Evolutionary conservation across 1,140 invertebrate species (phyloP), one percentile per base, ranked within the genome.

Genomic region (Geopemphigus sp.): DNA sequence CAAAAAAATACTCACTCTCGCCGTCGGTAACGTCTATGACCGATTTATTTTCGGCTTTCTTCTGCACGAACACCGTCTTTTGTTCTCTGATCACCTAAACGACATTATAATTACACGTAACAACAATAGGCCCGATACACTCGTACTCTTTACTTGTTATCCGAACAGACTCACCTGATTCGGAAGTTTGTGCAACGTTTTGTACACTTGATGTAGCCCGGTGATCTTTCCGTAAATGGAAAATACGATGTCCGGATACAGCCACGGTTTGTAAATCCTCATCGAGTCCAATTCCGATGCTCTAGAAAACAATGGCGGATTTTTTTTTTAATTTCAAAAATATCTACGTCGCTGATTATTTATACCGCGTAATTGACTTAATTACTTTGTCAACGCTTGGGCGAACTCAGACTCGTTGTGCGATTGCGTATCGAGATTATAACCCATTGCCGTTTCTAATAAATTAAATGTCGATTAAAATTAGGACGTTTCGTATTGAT

Each of bases 361-460:
- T 32, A 32, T 68, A 6, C 32, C 32, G 8, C 1, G n/a, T 66
- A 1, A 22, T 4, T n/a, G n/a, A 66, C 22, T 68, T 19, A n/a
- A 56, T 17, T 80, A 83, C 83, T 81, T 83, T 47, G 72, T 80
- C 63, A 83, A 78, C 1, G 82, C 83, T 59, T 73, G 32, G 17
- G 82, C 81, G 54, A 83, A 83, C 50, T 83, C 82, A 57, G 80
- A 82, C 24, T 92, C 87, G 1, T 84, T 84, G 82, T 93, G 86
- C 14, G 86, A 86, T 86, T 95, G 94, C 0, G 92, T 91, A 84
- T 92, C 88, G 5, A 95, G 85, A 61, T 89, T 88, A 14, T 90
- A 88, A 5, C 95, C 95, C 93, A 96, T 95, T 15, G 94, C 92
- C 19, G 92, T 92, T 87, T 96, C 93, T 92, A 17, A 54, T 19